Evolutionary conservation across 2,113 vertebrate genomes (phyloP), one percentile per base, ranked within the genome.

Genomic region (Nettapus auritus): DNA sequence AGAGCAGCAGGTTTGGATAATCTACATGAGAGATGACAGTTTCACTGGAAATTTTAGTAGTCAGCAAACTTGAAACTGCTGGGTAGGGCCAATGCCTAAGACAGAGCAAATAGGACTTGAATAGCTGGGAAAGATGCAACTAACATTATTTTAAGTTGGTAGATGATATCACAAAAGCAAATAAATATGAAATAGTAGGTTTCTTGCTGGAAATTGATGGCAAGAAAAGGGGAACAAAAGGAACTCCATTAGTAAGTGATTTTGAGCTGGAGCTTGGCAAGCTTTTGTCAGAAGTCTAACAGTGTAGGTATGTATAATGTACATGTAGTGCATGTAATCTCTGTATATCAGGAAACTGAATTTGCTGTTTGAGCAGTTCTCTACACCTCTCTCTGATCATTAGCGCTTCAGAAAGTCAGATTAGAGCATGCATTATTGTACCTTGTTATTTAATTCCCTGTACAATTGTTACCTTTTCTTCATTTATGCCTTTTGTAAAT

Each of bases 381-480:
- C n/a, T 70, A 3, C 1, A 6, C 8, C 23, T 1, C 0, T 77
- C 20, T 1, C 0, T 81, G 76, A 9, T 36, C 11, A 52, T 0
- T 0, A 71, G 36, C 22, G 71, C 23, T 71, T 67, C 31, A 63
- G 44, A 91, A 81, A 60, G 57, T 81, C 38, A 81, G 34, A n/a
- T 42, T 42, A 59, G 8, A 48, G 40, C 11, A 3, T 19, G 7
- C 67, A 36, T 60, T 73, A 52, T 48, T 0, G 0, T 69, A 33
- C 19, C 33, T 81, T 2, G 0, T 44, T 81, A 38, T 66, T 81
- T 50, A 62, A 62, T 81, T 69, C 42, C 16, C 8, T 60, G 11
- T 73, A 31, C 48, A 73, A 42, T n/a, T 13, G 4, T 60, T 31
- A 8, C 23, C 5, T 77, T 80, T 93, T 22, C 34, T 68, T 94